Evolutionary conservation across 1,140 invertebrate genomes (phyloP), one percentile per base, ranked within the genome.

Genomic region (Nasonia giraulti): DNA sequence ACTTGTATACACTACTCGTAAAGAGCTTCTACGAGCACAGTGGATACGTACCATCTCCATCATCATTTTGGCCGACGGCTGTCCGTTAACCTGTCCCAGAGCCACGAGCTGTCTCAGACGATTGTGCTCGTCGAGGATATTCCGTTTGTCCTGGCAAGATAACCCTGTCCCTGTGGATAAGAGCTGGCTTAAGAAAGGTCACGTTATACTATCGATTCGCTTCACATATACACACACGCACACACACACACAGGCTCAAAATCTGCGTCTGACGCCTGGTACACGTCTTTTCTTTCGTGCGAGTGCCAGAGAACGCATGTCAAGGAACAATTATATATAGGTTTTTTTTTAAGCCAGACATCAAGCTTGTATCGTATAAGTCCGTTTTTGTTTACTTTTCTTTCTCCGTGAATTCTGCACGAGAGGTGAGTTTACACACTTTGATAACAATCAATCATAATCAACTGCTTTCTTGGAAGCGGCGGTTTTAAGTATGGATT

Each of bases 51-150:
- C 96, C 95, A 98, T 95, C 93, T 97, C 96, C 92, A 95, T 95
- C 95, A 96, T 96, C 92, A 97, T 97, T 87, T 96, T 96, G 2
- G 96, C 95, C 47, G 95, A 95, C 37, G 96, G 95, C 88, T 97
- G 97, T 69, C 95, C 95, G 81, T 94, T 94, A 88, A 97, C 95
- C 89, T 95, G 95, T 68, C 97, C 97, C 76, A 96, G 93, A 83
- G 97, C 96, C 83, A 98, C 96, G n/a, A 94, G 93, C 90, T 96
- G 96, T 90, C 97, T 93, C 50, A 97, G 94, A 84, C 94, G 94
- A 93, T 98, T 98, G 93, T 98, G 97, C 87, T 95, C 94, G 88
- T 96, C 95, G 79, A 97, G 94, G 87, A 97, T 97, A 47, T 94
- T 93, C 91, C 95, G 94, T 91, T 95, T 96, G 88, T 97, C 96